A percentile compares a stretch with the other conserved stretches of the same genome.
Conservation (phyloP, 2,113 vertebrate species). For the Archocentrus centrarchus region DNA sequence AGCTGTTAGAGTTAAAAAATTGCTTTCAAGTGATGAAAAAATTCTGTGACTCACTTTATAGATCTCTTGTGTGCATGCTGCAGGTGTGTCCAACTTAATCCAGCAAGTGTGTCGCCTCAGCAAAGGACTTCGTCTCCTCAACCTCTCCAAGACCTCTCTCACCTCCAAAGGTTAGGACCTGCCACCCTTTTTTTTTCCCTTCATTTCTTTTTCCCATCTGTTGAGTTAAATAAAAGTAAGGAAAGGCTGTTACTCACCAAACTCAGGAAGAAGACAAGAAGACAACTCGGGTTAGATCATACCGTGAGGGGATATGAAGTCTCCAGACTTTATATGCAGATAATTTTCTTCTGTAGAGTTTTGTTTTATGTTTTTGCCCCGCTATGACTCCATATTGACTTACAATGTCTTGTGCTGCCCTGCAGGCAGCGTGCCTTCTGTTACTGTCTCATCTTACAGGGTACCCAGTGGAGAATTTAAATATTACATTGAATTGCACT, state of each 20-base stretch:
- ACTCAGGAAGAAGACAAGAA: background rate
- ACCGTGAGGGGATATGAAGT: constrained; percentile 14
- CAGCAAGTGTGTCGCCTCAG: constrained; percentile 91
- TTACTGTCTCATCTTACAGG: constrained; percentile 30
- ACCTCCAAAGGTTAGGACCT: constrained; percentile 85
- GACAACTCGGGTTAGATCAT: background rate
- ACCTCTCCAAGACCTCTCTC: constrained; percentile 91
- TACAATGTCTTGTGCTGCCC: constrained; percentile 18
- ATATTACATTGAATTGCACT: constrained; percentile 56
- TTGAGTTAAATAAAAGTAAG: background rate
- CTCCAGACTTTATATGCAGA: background rate
- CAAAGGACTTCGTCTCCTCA: constrained; percentile 89
- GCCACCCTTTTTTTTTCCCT: background rate
- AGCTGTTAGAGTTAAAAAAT: background rate
- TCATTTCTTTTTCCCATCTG: background rate
- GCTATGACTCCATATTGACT: constrained; percentile 37
- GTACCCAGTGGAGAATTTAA: constrained; percentile 60
- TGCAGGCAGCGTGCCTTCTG: constrained; percentile 36
- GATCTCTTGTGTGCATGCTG: background rate
- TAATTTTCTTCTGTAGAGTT: constrained; percentile 14
- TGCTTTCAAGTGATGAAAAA: background rate
- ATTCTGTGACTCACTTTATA: background rate
- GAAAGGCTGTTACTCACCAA: background rate
- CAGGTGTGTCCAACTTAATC: constrained; percentile 82
- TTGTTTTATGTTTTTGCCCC: constrained; percentile 18